phyloP scores from a whole-genome alignment of 2,797 vertebrate genomes.

The Siniperca obscura region DNA sequence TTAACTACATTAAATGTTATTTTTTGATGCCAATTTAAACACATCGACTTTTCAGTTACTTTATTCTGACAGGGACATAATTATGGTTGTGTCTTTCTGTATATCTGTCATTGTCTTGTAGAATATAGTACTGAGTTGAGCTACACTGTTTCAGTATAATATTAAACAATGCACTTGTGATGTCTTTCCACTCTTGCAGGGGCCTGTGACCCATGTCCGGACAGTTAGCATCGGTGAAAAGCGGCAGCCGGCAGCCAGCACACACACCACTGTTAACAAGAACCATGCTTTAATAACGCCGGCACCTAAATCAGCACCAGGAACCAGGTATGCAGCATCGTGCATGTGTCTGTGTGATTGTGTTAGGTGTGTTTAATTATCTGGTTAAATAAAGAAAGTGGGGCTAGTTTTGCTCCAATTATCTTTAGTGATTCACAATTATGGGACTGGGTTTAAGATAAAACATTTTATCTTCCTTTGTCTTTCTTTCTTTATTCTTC shows the following conservation, averaged over 20 bases:
- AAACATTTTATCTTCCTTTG: neutral
- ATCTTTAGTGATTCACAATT: neutral
- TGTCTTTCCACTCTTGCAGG: conserved; percentile 72
- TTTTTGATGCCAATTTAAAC: neutral
- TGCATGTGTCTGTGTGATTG: neutral
- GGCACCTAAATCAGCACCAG: conserved; percentile 81
- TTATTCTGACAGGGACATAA: neutral
- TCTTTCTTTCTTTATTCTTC: neutral
- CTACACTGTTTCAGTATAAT: neutral
- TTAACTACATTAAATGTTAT: neutral
- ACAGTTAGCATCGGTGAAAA: conserved; percentile 85
- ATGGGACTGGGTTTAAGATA: neutral
- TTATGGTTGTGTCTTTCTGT: neutral
- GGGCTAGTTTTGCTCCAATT: neutral
- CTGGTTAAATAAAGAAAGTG: neutral
- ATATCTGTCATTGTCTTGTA: neutral
- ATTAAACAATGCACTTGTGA: conserved; percentile 1
- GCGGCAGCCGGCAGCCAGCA: conserved; percentile 75
- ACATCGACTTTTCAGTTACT: neutral
- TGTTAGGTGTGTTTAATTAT: neutral
- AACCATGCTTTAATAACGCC: conserved; percentile 77
- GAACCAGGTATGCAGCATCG: conserved; percentile 79
- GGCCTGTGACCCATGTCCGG: conserved; percentile 82
- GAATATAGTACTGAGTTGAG: neutral
- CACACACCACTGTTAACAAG: conserved; percentile 78